A percentile compares a stretch with the other conserved stretches of the same genome.
These are phyloP conservation scores for fruit fly (Drosophila melanogaster) DNA, from an alignment of 1,140 invertebrate genomes.

Conservation along the genomic window DNA sequence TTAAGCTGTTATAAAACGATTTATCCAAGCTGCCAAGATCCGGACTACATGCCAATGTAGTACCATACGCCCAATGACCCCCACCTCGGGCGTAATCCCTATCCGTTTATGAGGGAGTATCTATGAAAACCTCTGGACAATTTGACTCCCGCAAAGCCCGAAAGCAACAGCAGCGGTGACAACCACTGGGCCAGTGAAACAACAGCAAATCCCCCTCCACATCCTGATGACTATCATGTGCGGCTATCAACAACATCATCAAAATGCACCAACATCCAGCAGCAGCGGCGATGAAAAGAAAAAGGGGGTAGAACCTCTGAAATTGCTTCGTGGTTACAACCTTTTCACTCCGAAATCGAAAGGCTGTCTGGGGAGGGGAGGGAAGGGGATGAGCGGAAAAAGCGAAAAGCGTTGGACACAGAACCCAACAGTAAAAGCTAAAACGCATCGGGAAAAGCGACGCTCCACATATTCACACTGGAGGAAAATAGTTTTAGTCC, in stretches of 20 bases:
- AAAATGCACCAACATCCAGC: constrained; percentile 64
- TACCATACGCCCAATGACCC: constrained; percentile 10
- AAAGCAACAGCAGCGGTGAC: constrained; percentile 26
- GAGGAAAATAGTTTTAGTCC: not conserved
- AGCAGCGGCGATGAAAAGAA: constrained; percentile 24
- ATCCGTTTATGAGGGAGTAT: constrained; percentile 12
- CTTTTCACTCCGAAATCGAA: constrained; percentile 47
- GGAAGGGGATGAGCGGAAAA: not conserved
- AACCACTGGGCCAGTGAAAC: constrained; percentile 22
- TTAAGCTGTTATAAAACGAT: constrained; percentile 54
- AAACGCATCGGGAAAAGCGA: constrained; percentile 49
- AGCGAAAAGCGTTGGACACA: constrained; percentile 50
- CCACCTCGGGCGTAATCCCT: not conserved
- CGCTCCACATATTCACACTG: constrained; percentile 13
- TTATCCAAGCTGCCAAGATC: constrained; percentile 41
- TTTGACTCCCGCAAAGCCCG: constrained; percentile 50
- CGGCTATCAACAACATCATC: constrained; percentile 81
- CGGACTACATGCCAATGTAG: constrained; percentile 37
- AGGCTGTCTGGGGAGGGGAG: not conserved
- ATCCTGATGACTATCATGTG: constrained; percentile 71
- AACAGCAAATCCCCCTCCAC: constrained; percentile 32
- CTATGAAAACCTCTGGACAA: constrained; percentile 54
- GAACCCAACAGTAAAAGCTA: constrained; percentile 58
- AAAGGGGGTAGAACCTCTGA: constrained; percentile 57
- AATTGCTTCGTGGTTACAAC: constrained; percentile 76